These are phyloP conservation scores for Brachionus rubens DNA, from an alignment of 1,140 invertebrate genomes.

Conservation along the genomic window DNA sequence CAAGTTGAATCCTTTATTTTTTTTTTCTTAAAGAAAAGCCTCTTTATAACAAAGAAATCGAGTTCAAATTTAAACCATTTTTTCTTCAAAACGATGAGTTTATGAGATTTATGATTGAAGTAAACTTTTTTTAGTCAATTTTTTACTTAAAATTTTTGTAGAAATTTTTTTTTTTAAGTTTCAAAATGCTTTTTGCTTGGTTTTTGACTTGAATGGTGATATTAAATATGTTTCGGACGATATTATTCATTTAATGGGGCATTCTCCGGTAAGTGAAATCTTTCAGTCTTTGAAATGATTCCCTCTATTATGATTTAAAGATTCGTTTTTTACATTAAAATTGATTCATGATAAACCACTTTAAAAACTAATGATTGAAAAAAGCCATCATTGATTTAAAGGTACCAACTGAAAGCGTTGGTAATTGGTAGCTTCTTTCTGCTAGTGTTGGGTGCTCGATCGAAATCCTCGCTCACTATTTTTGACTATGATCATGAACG, in stretches of 20 bases:
- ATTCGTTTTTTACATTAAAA: too few species aligned
- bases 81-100: constrained; percentile 41
- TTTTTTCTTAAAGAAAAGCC: constrained; percentile 8
- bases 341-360: too few species aligned
- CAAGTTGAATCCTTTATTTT: neutral
- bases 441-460: too few species aligned
- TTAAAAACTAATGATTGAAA: too few species aligned
- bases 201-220: constrained; percentile 34
- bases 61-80: constrained; percentile 38
- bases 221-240: constrained; percentile 44
- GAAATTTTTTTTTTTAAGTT: neutral
- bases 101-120: constrained; percentile 45
- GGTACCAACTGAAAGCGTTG: too few species aligned
- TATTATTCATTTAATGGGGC: constrained; percentile 32
- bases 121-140: neutral
- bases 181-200: constrained; percentile 44
- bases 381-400: too few species aligned
- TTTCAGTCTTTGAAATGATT: too few species aligned
- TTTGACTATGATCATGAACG: too few species aligned
- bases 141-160: neutral
- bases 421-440: too few species aligned
- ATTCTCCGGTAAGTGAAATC: constrained; percentile 33
- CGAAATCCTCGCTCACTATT: too few species aligned
- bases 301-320: too few species aligned
- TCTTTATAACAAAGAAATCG: constrained; percentile 28